Percentiles rank a stretch among this genome's conserved stretches.
Evolutionary conservation across 2,797 vertebrate species (phyloP).

Genomic region (Danio jaintianensis): DNA sequence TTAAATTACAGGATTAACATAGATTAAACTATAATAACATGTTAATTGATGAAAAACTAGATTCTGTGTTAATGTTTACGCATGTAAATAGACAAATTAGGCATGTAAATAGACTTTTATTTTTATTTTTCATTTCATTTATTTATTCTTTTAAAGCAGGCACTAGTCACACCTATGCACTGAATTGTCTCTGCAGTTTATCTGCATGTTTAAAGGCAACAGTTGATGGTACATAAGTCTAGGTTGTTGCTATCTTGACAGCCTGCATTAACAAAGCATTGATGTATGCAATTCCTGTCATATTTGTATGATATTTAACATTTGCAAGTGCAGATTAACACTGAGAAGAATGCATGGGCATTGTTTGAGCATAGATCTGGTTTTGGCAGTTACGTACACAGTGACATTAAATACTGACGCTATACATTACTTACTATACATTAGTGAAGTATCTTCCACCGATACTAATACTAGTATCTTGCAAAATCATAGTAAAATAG

Average conservation of each 20-base stretch:
- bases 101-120: too few species aligned
- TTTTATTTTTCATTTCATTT: neutral
- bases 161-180: neutral
- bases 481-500: too few species aligned
- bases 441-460: too few species aligned
- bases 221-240: neutral
- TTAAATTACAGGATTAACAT: too few species aligned
- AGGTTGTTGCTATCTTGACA: conserved; percentile 29
- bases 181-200: neutral
- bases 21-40: neutral
- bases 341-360: neutral
- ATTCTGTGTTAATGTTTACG: conserved; percentile 4
- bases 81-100: neutral
- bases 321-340: conserved; percentile 2
- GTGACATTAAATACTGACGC: neutral
- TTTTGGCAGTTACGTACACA: conserved; percentile 22
- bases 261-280: neutral
- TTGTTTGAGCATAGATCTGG: conserved; percentile 34
- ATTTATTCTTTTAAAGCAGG: neutral
- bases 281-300: conserved; percentile 32
- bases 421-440: too few species aligned
- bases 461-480: too few species aligned
- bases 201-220: neutral
- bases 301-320: conserved; percentile 15
- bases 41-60: neutral